Evolutionary conservation across 2,888 invertebrate genomes (phyloP), one percentile per base, ranked within the genome.

Genomic region (Drosophila ezoana): DNA sequence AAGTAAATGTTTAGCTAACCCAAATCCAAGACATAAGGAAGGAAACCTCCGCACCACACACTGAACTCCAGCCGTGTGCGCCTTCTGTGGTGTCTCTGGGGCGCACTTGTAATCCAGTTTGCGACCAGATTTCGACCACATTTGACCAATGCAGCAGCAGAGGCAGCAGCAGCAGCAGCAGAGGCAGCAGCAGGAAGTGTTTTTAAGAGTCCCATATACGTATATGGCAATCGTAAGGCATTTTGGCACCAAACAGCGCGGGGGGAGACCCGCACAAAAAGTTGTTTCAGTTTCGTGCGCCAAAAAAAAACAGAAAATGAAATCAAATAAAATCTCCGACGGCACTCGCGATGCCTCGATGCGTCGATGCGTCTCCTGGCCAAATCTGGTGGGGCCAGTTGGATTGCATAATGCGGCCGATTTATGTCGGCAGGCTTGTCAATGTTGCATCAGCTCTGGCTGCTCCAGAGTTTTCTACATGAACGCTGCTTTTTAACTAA

Each of bases 51-150:
- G 37, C 43, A 61, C 23, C 64, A 33, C 54, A 43, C 32, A 47
- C 43, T 33, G 38, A 60, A 13, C 52, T 52, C 28, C 70, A 69
- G 33, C 13, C 37, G 28, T 64, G 51, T 61, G 62, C 47, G 62
- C 47, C 51, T 32, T 57, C 49, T 74, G 45, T 41, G 52, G 23
- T 59, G 66, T 73, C 79, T 79, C 78, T 81, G 81, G 78, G 75
- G 78, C 67, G 67, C 78, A 81, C 74, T 79, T 71, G 88, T 77
- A 85, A 81, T 84, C 84, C 89, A 84, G 87, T 84, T 84, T 81
- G 68, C 47, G 57, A 53, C 49, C 53, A 58, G 69, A 82, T 86
- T 64, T 82, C 61, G 72, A 68, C 60, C 76, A 65, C 51, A 70
- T 78, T 80, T 79, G 84, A 76, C 81, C 84, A 81, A 37, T 33